phyloP scores from a whole-genome alignment of 2,888 invertebrate genomes.

The Phragmatobia fuliginosa region DNA sequence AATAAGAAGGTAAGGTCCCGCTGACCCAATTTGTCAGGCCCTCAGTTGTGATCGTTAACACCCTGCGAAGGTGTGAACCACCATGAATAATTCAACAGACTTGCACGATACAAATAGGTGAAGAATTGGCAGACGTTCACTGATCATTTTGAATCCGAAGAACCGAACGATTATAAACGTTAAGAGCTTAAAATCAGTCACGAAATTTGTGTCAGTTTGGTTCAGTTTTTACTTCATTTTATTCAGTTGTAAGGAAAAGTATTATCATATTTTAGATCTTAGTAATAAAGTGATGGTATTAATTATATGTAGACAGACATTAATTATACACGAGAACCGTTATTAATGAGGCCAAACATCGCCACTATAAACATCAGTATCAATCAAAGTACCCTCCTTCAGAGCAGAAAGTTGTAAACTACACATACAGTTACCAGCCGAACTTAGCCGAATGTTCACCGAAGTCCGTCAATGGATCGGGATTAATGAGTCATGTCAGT shows the following conservation, averaged over 20 bases:
- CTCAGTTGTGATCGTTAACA: conserved; percentile 34
- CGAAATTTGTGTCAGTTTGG: neutral
- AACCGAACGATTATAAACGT: neutral
- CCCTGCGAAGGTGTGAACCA: conserved; percentile 26
- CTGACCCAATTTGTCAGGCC: conserved; percentile 28
- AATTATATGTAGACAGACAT: neutral
- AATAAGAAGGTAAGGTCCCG: conserved; percentile 16
- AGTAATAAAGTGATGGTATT: neutral
- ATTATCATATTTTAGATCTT: no score
- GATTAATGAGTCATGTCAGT: conserved; percentile 59
- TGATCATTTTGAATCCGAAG: neutral
- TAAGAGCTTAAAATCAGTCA: neutral
- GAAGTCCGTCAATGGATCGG: conserved; percentile 49
- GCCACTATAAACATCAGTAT: neutral
- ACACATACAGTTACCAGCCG: conserved; percentile 7
- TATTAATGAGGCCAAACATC: neutral
- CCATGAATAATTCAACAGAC: conserved; percentile 42
- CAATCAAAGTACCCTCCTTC: conserved; percentile 7
- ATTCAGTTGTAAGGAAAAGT: no score
- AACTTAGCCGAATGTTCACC: conserved; percentile 29
- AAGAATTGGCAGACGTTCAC: conserved; percentile 11
- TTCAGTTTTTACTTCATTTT: no score
- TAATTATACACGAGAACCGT: neutral
- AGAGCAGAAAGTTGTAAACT: conserved; percentile 11
- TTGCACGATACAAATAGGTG: conserved; percentile 31